phyloP scores from a whole-genome alignment of 2,797 vertebrate genomes.

The Hapalemur alaotrensis region DNA sequence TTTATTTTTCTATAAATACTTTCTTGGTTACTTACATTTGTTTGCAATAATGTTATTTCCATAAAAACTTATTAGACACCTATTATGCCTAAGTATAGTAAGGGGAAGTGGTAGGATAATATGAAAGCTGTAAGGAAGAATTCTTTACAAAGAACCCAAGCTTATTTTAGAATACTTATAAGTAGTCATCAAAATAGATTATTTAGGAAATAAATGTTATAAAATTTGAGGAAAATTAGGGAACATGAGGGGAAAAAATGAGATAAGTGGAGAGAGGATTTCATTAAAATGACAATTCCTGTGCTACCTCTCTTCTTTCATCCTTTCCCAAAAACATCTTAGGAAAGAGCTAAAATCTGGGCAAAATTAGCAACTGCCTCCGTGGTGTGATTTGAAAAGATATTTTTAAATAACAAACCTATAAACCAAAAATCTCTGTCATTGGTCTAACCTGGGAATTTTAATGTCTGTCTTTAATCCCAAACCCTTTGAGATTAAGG shows the following conservation, averaged over 20 bases:
- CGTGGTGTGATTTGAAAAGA: background rate
- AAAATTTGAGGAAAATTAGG: background rate
- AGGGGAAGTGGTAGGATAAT: background rate
- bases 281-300: background rate
- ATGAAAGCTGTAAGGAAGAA: background rate
- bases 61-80: background rate
- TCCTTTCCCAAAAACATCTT: background rate
- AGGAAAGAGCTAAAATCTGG: background rate
- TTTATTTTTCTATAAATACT: constrained; percentile 1
- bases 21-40: background rate
- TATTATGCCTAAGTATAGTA: background rate
- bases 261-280: background rate
- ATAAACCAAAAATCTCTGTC: background rate
- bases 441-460: background rate
- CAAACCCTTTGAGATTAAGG: background rate
- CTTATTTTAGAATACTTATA: background rate
- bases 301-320: background rate
- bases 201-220: background rate
- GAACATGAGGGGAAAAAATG: background rate
- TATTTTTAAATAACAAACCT: background rate
- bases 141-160: background rate
- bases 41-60: background rate
- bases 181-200: background rate
- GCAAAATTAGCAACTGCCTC: background rate
- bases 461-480: background rate